These are phyloP conservation scores for Prietella phreatophila DNA, from an alignment of 2,113 vertebrate genomes.

Conservation along the genomic window DNA sequence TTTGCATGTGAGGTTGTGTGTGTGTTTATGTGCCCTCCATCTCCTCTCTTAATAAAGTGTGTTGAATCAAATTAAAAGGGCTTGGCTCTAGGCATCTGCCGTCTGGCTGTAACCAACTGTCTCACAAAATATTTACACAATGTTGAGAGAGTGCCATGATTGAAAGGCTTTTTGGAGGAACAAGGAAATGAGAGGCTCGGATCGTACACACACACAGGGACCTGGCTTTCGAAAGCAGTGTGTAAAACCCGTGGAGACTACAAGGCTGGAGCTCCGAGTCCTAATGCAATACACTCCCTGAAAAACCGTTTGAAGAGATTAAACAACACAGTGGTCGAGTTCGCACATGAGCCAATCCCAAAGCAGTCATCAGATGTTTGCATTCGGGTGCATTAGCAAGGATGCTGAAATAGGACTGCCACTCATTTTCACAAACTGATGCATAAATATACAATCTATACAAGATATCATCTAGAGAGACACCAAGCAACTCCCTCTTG, in stretches of 20 bases:
- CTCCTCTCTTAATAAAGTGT: constrained; percentile 62
- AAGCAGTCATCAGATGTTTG: not conserved
- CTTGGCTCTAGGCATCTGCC: constrained; percentile 60
- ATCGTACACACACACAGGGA: constrained; percentile 63
- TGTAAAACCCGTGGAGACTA: constrained; percentile 63
- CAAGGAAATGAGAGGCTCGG: constrained; percentile 56
- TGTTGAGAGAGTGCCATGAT: constrained; percentile 75
- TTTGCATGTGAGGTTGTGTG: constrained; percentile 31
- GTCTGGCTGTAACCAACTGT: constrained; percentile 75
- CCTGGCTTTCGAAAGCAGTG: constrained; percentile 68
- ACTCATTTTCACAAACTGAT: not conserved
- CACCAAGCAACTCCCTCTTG: not conserved
- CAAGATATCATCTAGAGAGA: not conserved
- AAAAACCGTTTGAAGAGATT: not conserved
- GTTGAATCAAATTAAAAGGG: constrained; percentile 64
- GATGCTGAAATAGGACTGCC: constrained; percentile 15
- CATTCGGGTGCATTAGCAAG: not conserved
- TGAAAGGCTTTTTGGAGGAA: constrained; percentile 73
- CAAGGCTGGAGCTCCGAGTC: not conserved
- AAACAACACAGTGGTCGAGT: not conserved
- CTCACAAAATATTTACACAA: constrained; percentile 82
- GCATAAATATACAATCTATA: not conserved
- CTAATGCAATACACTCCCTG: not conserved
- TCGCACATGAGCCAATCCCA: not conserved
- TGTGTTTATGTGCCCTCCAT: constrained; percentile 49